A percentile compares a stretch with the other conserved stretches of the same genome.
Conservation (phyloP, 2,888 invertebrate species). For the Chorisops tibialis region DNA sequence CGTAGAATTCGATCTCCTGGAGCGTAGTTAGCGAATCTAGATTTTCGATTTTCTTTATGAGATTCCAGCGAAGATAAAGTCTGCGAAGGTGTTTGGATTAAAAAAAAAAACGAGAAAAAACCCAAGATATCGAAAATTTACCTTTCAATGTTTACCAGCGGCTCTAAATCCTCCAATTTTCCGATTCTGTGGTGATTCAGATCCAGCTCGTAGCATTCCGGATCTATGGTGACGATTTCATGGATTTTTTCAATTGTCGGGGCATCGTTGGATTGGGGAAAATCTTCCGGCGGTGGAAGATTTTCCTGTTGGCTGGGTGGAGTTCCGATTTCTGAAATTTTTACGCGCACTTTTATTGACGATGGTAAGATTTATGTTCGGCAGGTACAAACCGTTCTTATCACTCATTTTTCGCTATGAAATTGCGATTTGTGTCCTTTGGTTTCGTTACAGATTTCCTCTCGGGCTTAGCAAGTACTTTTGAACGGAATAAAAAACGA, state of each 20-base stretch:
- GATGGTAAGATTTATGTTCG: background rate
- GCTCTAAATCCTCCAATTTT: constrained; percentile 80
- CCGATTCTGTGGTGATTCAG: constrained; percentile 85
- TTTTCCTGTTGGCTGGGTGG: background rate
- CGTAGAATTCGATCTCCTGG: constrained; percentile 89
- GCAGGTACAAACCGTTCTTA: background rate
- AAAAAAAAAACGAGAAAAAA: background rate
- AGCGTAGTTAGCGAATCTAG: constrained; percentile 71
- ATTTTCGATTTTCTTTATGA: constrained; percentile 92
- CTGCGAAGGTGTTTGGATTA: constrained; percentile 43
- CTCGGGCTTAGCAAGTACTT: no score
- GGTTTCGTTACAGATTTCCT: no score
- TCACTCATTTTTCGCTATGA: constrained; percentile 5
- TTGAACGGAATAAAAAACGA: no score
- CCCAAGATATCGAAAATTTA: constrained; percentile 33
- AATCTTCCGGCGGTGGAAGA: background rate
- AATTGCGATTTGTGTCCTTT: background rate
- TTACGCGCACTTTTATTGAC: constrained; percentile 11
- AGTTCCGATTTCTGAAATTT: background rate
- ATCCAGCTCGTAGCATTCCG: constrained; percentile 60
- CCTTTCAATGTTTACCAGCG: constrained; percentile 69
- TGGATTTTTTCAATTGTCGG: constrained; percentile 42
- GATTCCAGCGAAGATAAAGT: constrained; percentile 88
- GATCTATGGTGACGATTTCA: constrained; percentile 47
- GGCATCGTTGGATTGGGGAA: constrained; percentile 5